Percentiles rank a stretch among this genome's conserved stretches.
These are phyloP conservation scores for Procambarus virginalis DNA, from an alignment of 1,140 invertebrate genomes.

Conservation along the genomic window DNA sequence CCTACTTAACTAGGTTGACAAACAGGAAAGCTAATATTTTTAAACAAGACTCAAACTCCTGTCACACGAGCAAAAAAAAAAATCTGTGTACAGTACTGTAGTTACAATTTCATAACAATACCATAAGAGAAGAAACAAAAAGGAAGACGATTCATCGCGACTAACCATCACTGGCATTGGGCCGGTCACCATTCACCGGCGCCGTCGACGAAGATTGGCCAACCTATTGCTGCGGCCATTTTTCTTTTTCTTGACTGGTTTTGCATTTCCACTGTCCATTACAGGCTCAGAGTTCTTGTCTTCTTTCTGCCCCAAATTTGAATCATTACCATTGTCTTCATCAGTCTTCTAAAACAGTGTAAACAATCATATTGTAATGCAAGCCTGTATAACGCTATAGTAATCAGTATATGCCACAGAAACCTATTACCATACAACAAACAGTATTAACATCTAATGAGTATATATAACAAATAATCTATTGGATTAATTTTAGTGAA, in stretches of 20 bases:
- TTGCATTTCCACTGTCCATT: constrained; percentile 12
- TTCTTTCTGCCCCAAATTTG: constrained; percentile 17
- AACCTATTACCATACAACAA: too few species aligned
- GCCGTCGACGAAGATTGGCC: constrained; percentile 40
- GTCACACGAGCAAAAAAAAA: too few species aligned
- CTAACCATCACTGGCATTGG: constrained; percentile 39
- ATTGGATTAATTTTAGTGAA: too few species aligned
- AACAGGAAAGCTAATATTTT: too few species aligned
- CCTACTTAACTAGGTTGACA: too few species aligned
- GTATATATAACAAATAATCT: too few species aligned
- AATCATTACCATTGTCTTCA: constrained; percentile 23
- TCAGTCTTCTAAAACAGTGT: constrained; percentile 23
- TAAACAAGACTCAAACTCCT: too few species aligned
- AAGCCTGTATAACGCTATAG: not conserved
- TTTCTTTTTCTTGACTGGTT: constrained; percentile 21
- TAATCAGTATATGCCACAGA: too few species aligned
- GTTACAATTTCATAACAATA: too few species aligned
- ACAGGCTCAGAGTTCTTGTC: constrained; percentile 32
- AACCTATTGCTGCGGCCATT: constrained; percentile 40
- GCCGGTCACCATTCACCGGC: constrained; percentile 17
- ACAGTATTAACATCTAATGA: too few species aligned
- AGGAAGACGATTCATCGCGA: not conserved
- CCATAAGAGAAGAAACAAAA: too few species aligned
- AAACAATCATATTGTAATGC: not conserved
- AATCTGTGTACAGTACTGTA: too few species aligned